Percentiles rank a stretch among this genome's conserved stretches.
Evolutionary conservation across 2,113 vertebrate genomes (phyloP).

Genomic region (Crotalus horridus): DNA sequence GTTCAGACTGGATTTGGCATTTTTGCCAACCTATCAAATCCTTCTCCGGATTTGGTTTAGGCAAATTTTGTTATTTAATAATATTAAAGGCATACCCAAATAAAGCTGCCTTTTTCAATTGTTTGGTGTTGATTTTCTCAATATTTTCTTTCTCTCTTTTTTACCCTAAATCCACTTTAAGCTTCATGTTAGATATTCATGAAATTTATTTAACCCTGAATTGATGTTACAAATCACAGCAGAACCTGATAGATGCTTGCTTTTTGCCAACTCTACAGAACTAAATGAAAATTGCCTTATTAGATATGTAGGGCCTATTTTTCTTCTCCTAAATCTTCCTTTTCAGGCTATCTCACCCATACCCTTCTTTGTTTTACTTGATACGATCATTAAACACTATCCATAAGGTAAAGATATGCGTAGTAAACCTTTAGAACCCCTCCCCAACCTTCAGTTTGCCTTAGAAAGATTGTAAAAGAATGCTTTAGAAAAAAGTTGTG

Average conservation of each 20-base stretch:
- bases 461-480: constrained; percentile 40
- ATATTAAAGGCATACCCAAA: neutral
- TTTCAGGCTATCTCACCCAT: neutral
- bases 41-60: neutral
- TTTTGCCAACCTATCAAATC: neutral
- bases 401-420: constrained; percentile 37
- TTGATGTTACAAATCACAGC: constrained; percentile 1
- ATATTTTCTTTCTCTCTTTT: neutral
- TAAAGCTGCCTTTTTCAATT: neutral
- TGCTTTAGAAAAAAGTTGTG: constrained; percentile 1
- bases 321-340: neutral
- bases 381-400: constrained; percentile 28
- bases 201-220: constrained; percentile 20
- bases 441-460: constrained; percentile 32
- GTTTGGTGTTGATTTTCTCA: neutral
- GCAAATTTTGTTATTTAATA: neutral
- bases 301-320: constrained; percentile 17
- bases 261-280: neutral
- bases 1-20: neutral
- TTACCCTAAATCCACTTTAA: neutral
- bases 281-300: neutral
- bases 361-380: neutral
- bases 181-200: neutral
- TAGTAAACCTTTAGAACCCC: constrained; percentile 37
- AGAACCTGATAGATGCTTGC: neutral